Evolutionary conservation across 2,113 vertebrate species (phyloP), one percentile per base, ranked within the genome.

Genomic region (Phyllostomus discolor): DNA sequence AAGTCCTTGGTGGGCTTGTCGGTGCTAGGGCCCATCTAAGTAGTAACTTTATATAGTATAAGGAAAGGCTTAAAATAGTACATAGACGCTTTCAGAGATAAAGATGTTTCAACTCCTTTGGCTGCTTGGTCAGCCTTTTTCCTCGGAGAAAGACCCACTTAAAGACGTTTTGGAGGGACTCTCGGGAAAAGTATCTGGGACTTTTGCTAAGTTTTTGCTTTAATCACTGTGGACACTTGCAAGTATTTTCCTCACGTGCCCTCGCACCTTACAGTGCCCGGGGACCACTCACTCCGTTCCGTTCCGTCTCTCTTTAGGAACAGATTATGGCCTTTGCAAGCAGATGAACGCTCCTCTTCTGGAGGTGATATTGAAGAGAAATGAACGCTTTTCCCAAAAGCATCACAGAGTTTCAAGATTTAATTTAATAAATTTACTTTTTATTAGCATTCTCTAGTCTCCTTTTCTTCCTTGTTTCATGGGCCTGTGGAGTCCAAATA

Each of bases 321-420:
- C 99, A 99, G 98, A 99, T 99, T 78, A 98, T 99, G 98, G 99
- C 99, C 33, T 99, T 99, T 97, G 99, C 99, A 86, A 99, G 99
- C 98, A 99, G 99, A 95, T 99, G 98, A 99, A 38, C 73, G n/a
- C 4, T 80, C 16, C 26, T 93, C 67, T 91, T 59, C 35, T 72
- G 46, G 41, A 79, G 54, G 88, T 59, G 38, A 26, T 26, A 11
- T 19, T 73, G 91, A 84, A 54, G 82, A 66, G 72, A 43, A 87
- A 89, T 81, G 83, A 90, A 52, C 46, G 50, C 22, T 57, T 66
- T 31, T n/a, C 19, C 54, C 28, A 50, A 67, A 54, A 54, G 41
- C 50, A 31, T 82, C 70, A 75, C 0, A 6, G 17, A 57, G 33
- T 92, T 90, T 89, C 59, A 70, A 69, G 24, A 69, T 46, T 69